Evolutionary conservation across 2,888 invertebrate species (phyloP).

Genomic region (Thymelicus acteon): DNA sequence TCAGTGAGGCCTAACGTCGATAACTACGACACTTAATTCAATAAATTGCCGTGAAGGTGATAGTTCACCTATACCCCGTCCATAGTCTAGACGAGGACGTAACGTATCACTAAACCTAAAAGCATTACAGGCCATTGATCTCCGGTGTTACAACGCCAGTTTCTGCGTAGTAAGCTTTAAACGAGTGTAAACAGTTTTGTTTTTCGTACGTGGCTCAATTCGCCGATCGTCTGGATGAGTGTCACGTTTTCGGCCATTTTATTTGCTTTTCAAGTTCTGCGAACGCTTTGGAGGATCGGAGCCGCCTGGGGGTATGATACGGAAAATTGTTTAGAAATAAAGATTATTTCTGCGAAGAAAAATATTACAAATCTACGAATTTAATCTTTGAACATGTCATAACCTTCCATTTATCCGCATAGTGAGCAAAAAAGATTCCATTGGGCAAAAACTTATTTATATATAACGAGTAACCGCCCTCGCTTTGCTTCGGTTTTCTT

Average conservation of each 20-base stretch:
- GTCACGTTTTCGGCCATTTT: conserved; percentile 17
- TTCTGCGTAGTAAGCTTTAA: conserved; percentile 22
- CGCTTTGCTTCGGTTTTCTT: too few relatives aligned
- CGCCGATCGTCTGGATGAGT: conserved; percentile 16
- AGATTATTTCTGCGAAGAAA: neutral
- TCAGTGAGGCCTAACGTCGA: too few relatives aligned
- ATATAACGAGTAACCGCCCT: too few relatives aligned
- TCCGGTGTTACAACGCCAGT: conserved; percentile 15
- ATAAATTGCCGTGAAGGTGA: too few relatives aligned
- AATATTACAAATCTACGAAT: neutral
- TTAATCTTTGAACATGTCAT: neutral
- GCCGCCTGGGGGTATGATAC: neutral
- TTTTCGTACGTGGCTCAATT: conserved; percentile 32
- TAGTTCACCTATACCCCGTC: too few relatives aligned
- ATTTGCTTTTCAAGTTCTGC: conserved; percentile 5
- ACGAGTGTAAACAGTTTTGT: conserved; percentile 27
- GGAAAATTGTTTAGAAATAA: neutral
- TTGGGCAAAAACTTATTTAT: neutral
- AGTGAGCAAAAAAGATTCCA: too few relatives aligned
- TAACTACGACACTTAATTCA: too few relatives aligned
- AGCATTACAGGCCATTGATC: conserved; percentile 30
- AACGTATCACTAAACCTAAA: neutral
- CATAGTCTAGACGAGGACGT: conserved; percentile 20
- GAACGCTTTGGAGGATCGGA: neutral
- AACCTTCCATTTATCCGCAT: too few relatives aligned